phyloP scores from a whole-genome alignment of 2,113 vertebrate species.

The Spea multiplicata region DNA sequence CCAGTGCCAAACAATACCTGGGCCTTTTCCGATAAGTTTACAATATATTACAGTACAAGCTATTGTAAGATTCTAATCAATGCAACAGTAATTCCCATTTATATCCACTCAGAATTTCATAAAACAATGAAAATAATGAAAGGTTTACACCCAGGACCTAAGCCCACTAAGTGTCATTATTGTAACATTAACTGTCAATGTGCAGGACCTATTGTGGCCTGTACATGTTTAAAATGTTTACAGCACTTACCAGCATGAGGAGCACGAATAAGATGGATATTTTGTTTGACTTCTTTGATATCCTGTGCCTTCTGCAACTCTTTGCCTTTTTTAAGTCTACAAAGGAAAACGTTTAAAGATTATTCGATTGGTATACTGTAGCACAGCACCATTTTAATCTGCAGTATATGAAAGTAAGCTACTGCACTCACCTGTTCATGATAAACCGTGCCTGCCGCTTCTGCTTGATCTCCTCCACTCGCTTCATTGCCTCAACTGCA shows the following conservation, averaged over 20 bases:
- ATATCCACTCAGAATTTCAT: too few relatives aligned
- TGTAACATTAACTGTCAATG: too few relatives aligned
- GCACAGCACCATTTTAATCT: background rate
- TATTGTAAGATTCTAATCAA: too few relatives aligned
- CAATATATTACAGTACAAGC: too few relatives aligned
- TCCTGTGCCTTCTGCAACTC: constrained; percentile 86
- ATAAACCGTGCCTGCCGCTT: constrained; percentile 94
- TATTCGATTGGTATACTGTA: background rate
- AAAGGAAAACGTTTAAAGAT: background rate
- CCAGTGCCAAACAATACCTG: too few relatives aligned
- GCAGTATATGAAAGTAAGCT: background rate
- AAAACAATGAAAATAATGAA: background rate
- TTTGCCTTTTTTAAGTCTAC: constrained; percentile 90
- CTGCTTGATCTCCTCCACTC: constrained; percentile 86
- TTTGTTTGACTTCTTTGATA: constrained; percentile 93
- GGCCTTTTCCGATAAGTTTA: too few relatives aligned
- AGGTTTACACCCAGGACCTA: constrained; percentile 1
- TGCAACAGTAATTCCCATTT: too few relatives aligned
- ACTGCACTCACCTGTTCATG: constrained; percentile 83
- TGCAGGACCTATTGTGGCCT: background rate
- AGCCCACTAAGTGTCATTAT: too few relatives aligned
- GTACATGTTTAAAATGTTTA: background rate
- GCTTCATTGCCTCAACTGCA: constrained; percentile 92
- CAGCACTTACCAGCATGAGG: constrained; percentile 80
- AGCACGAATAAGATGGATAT: constrained; percentile 91